Base-by-base conservation (phyloP, 1,140 invertebrate species). In the Schlechtendalia chinensis region DNA sequence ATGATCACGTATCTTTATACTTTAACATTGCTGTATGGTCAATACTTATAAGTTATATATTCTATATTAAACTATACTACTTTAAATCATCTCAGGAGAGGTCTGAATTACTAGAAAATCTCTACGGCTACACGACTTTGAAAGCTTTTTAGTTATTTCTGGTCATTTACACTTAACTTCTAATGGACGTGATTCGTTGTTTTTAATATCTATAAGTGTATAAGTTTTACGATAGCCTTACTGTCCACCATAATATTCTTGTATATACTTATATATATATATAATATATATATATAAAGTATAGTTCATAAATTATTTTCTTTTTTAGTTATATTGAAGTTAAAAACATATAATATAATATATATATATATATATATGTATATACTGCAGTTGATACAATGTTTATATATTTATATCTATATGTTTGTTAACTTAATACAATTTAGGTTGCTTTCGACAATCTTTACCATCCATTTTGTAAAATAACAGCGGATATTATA, bases 161-260 rank as follows among this genome's bases (percentile, higher is more conserved):
- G 4, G n/a, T 69, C 65, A n/a, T 69, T 69, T 50, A 17, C 22
- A n/a, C 14, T 69, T 39, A 11, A 69, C 67, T 50, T 69, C 22
- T 50, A 50, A 50, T 50, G 67, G 65, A 69, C 45, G 1, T 6
- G 22, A 50, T 69, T 69, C 67, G 10, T 69, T 5, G 39, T 47
- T 69, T 69, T 24, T n/a, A n/a, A n/a, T n/a, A 54, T 17, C 39
- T 45, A 45, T 53, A 67, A 67, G 39, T n/a, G n/a, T 17, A 45
- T 65, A 67, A 67, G 63, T n/a, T 47, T 69, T 69, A 47, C 65
- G n/a, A 69, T 47, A 69, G 39, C n/a, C 47, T 47, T 69, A 47
- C 19, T 47, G 32, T 6, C 65, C 65, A 24, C n/a, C 45, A 47
- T 24, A 22, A 22, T 5, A 69, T 47, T 47, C 65, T 8, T 14